Evolutionary conservation across 2,113 vertebrate species (phyloP).

Genomic region (Manacus vitellinus): DNA sequence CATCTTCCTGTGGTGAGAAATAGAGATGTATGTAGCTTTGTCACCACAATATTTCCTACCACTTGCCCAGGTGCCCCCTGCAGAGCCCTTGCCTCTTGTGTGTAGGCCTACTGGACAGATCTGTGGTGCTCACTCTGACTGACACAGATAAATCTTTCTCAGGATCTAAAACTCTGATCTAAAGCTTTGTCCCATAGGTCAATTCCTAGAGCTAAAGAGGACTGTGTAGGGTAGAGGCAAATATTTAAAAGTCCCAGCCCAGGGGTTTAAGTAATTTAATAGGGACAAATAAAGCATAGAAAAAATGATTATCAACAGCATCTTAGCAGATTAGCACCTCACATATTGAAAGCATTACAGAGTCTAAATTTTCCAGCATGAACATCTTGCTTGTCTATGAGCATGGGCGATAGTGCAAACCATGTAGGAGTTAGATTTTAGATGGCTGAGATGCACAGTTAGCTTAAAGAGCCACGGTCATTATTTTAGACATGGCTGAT

Average conservation of each 20-base stretch:
- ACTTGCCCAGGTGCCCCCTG: fast-evolving
- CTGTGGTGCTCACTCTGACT: not conserved
- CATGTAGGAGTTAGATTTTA: conserved; percentile 29
- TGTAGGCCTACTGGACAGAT: not conserved
- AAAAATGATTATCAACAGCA: conserved; percentile 39
- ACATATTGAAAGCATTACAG: conserved; percentile 16
- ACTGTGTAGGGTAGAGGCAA: not conserved
- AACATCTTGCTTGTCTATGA: conserved; percentile 39
- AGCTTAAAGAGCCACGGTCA: conserved; percentile 14
- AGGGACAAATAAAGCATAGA: conserved; percentile 51
- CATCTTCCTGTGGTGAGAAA: not conserved
- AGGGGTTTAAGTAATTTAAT: not conserved
- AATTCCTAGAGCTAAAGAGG: not conserved
- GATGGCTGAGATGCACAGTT: not conserved
- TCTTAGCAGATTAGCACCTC: conserved; percentile 20
- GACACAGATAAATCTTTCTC: not conserved
- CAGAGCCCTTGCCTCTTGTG: not conserved
- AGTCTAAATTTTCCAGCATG: conserved; percentile 10
- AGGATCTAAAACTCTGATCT: not conserved
- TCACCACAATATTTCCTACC: not conserved
- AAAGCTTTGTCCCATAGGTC: not conserved
- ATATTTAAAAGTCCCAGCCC: not conserved
- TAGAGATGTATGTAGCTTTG: not conserved
- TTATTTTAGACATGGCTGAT: conserved; percentile 37
- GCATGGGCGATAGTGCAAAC: not conserved